phyloP scores from a whole-genome alignment of 2,797 vertebrate genomes.

The Fratercula arctica region DNA sequence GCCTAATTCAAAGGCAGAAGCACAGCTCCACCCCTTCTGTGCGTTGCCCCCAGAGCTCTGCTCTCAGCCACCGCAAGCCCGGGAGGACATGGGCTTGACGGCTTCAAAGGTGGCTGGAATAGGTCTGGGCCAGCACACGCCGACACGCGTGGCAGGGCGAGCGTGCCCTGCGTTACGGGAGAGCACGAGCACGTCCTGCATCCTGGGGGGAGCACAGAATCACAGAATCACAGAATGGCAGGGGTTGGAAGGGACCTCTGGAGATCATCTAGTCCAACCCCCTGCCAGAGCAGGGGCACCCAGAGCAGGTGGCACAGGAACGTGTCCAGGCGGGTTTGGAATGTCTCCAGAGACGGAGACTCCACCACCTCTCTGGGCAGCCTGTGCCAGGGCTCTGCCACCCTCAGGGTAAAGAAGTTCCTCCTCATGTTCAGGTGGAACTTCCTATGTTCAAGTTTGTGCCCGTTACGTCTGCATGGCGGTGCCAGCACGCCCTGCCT shows the following conservation, averaged over 20 bases:
- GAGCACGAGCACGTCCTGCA: rapidly evolving
- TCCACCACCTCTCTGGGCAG: no score
- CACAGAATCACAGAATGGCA: no score
- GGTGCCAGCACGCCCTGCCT: rapidly evolving
- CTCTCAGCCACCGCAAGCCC: rapidly evolving
- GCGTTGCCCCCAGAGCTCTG: background rate
- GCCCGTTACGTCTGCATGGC: rapidly evolving
- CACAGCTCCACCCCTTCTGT: background rate
- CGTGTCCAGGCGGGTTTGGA: no score
- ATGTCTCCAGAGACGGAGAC: no score
- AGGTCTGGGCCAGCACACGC: rapidly evolving
- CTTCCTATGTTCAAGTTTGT: no score
- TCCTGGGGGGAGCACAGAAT: background rate
- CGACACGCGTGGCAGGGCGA: rapidly evolving
- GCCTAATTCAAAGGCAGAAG: background rate
- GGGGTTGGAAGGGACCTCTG: no score
- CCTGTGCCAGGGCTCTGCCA: no score
- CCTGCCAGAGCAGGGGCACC: no score
- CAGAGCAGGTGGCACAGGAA: no score
- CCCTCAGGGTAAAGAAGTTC: no score
- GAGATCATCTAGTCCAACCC: no score
- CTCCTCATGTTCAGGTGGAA: no score
- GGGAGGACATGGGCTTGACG: rapidly evolving
- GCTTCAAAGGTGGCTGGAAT: background rate
- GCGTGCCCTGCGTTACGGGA: rapidly evolving